Conservation (phyloP, 2,888 invertebrate genomes). For the Cheilosia impressa region DNA sequence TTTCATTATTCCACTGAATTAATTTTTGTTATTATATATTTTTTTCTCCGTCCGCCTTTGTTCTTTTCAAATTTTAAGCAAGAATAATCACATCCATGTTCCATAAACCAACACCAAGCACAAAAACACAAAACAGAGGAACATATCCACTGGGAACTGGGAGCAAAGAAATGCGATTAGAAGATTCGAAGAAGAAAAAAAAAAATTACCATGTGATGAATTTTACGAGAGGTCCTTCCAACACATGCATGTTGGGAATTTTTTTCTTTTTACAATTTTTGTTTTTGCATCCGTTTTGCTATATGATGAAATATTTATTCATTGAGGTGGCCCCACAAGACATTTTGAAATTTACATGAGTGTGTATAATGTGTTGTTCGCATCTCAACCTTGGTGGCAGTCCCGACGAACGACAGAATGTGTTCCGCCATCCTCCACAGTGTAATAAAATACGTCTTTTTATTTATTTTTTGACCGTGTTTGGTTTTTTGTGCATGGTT, state of each 20-base stretch:
- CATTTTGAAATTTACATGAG: neutral
- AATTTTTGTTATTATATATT: neutral
- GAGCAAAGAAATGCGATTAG: constrained; percentile 39
- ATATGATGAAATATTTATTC: constrained; percentile 40
- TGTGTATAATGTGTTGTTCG: neutral
- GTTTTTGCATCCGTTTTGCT: constrained; percentile 39
- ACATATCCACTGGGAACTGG: neutral
- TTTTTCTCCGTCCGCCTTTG: neutral
- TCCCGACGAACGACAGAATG: neutral
- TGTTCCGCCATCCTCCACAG: neutral
- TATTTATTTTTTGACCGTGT: neutral
- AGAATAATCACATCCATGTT: neutral
- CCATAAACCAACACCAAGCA: neutral
- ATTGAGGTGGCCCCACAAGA: constrained; percentile 4
- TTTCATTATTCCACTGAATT: constrained; percentile 9
- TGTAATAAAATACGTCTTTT: constrained; percentile 2
- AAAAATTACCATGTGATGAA: constrained; percentile 59
- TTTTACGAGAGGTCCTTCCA: constrained; percentile 66
- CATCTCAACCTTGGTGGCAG: neutral
- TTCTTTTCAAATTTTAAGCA: neutral
- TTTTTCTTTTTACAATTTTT: neutral
- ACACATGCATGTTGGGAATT: constrained; percentile 19
- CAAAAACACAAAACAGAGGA: neutral
- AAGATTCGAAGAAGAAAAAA: constrained; percentile 40
- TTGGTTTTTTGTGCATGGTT: constrained; percentile 17